Conservation (phyloP, 2,797 vertebrate species). For the Pitangus sulphuratus region DNA sequence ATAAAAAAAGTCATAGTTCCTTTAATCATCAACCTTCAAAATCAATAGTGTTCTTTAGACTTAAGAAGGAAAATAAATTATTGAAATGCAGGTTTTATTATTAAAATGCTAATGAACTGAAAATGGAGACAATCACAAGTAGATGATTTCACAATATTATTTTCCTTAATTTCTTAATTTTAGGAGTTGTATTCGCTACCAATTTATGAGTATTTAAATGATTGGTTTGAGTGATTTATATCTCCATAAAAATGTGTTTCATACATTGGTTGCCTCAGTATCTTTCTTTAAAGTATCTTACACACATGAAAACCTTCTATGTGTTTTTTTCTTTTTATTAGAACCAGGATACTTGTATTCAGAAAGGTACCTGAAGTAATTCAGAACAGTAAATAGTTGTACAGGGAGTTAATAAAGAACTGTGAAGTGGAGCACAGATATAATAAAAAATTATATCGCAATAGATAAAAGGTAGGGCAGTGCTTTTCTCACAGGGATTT, state of each 20-base stretch:
- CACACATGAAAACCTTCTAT: neutral
- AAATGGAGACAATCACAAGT: neutral
- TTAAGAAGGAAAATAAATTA: neutral
- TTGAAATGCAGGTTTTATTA: neutral
- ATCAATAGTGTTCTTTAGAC: neutral
- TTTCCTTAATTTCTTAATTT: neutral
- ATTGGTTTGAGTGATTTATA: neutral
- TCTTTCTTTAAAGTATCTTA: neutral
- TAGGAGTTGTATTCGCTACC: neutral
- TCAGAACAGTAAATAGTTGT: slow-evolving; percentile 26
- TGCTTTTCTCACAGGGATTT: slow-evolving; percentile 6
- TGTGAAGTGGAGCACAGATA: neutral
- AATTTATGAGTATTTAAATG: neutral
- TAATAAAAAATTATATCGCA: slow-evolving; percentile 28
- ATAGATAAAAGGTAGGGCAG: neutral
- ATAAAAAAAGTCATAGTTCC: neutral
- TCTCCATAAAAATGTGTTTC: neutral
- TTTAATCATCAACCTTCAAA: neutral
- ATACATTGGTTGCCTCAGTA: neutral
- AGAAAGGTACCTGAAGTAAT: neutral
- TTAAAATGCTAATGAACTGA: neutral
- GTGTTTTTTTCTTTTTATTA: neutral
- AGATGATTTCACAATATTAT: neutral
- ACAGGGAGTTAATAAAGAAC: slow-evolving; percentile 28
- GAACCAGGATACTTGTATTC: neutral